phyloP scores from a whole-genome alignment of 2,797 vertebrate genomes.

The Odontamblyopus rebecca region DNA sequence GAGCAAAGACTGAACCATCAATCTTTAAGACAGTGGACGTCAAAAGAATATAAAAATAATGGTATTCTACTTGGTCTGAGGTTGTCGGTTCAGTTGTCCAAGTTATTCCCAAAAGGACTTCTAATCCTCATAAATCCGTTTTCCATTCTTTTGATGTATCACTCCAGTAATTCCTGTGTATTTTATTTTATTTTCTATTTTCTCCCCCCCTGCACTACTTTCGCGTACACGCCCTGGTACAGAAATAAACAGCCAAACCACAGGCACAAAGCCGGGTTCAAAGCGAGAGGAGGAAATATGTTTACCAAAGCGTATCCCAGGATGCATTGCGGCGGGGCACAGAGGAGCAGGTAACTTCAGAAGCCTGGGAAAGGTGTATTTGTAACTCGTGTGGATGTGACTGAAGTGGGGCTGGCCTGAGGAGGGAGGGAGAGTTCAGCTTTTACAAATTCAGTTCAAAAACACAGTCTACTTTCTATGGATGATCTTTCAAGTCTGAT shows the following conservation, averaged over 20 bases:
- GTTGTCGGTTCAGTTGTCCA: not conserved
- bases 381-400: constrained; percentile 55
- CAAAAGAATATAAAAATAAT: not conserved
- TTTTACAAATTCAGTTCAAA: constrained; percentile 27
- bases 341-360: constrained; percentile 53
- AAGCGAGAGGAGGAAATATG: constrained; percentile 44
- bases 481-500: constrained; percentile 29
- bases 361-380: constrained; percentile 59
- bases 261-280: constrained; percentile 28
- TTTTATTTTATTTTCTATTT: constrained; percentile 3
- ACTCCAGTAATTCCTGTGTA: not conserved
- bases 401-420: constrained; percentile 46
- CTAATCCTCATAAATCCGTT: constrained; percentile 8
- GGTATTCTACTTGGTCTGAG: not conserved
- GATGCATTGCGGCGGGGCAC: constrained; percentile 50
- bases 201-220: not conserved
- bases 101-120: not conserved
- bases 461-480: constrained; percentile 17
- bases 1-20: not conserved
- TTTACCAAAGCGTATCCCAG: constrained; percentile 47
- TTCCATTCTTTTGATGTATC: constrained; percentile 11
- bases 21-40: not conserved
- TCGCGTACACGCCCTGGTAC: not conserved
- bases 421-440: constrained; percentile 31
- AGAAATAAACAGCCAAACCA: constrained; percentile 13